Evolutionary conservation across 2,113 vertebrate species (phyloP).

Genomic region (Mobula hypostoma): DNA sequence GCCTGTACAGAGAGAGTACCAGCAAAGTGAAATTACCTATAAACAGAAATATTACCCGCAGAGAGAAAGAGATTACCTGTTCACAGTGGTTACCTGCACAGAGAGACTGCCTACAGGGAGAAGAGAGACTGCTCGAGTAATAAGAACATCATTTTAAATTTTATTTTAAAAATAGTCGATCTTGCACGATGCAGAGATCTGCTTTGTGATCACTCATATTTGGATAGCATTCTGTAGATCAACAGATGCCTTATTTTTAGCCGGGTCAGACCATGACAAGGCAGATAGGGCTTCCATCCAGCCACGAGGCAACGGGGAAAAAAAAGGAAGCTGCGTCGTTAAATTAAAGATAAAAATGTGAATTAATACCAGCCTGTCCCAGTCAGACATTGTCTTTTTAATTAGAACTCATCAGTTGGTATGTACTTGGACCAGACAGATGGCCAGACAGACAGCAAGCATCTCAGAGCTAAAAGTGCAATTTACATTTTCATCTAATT

Average conservation of each 20-base stretch:
- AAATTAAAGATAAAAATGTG: slow-evolving; percentile 7
- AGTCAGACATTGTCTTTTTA: slow-evolving; percentile 33
- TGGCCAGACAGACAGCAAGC: slow-evolving; percentile 42
- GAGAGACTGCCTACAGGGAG: neutral
- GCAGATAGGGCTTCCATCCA: neutral
- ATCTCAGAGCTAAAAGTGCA: slow-evolving; percentile 37
- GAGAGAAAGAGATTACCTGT: neutral
- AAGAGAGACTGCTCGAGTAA: neutral
- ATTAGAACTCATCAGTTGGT: slow-evolving; percentile 41
- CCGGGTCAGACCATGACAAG: neutral
- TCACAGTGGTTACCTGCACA: neutral
- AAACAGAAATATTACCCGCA: neutral
- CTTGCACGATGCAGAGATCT: neutral
- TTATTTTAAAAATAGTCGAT: neutral
- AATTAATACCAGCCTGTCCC: slow-evolving; percentile 19
- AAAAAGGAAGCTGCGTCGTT: neutral
- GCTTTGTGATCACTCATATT: neutral
- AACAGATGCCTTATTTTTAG: neutral
- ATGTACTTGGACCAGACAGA: slow-evolving; percentile 41
- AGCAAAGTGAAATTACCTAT: neutral
- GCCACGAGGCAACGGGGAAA: neutral
- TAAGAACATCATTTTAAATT: neutral
- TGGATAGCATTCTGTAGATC: neutral
- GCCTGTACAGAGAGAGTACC: neutral
- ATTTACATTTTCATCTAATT: slow-evolving; percentile 39